Conservation (phyloP, 2,797 vertebrate genomes). For the Pteronotus mesoamericanus region DNA sequence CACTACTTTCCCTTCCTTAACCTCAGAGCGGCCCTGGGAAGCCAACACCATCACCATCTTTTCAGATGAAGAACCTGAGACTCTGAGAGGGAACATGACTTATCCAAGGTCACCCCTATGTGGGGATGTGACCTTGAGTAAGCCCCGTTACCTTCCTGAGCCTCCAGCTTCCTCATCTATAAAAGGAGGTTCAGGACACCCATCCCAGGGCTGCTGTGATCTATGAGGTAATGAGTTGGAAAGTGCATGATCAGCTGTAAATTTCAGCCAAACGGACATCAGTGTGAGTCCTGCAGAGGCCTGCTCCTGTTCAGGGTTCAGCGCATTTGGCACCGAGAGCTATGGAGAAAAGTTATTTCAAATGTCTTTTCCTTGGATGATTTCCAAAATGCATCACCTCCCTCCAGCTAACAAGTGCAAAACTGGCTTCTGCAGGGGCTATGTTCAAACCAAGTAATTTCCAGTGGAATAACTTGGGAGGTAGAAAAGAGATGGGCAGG, state of each 20-base stretch:
- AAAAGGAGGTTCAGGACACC: not conserved
- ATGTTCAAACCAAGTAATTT: not conserved
- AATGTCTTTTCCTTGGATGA: constrained; percentile 10
- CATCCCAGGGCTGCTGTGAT: not conserved
- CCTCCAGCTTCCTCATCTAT: not conserved
- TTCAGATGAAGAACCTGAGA: not conserved
- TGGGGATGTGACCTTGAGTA: not conserved
- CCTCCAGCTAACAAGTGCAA: not conserved
- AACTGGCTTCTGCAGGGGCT: not conserved
- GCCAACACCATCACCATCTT: not conserved
- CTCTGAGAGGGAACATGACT: not conserved
- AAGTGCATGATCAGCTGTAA: not conserved
- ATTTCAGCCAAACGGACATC: not conserved
- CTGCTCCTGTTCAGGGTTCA: not conserved
- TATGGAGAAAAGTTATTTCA: not conserved
- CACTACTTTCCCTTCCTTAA: not conserved
- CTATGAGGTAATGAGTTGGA: not conserved
- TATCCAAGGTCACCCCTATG: not conserved
- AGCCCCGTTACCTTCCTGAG: not conserved
- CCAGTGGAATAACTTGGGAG: not conserved
- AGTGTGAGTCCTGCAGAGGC: not conserved
- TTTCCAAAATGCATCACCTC: constrained; percentile 22
- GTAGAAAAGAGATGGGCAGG: not conserved
- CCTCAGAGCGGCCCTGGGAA: not conserved
- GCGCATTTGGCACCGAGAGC: not conserved